Percentiles rank a stretch among this genome's conserved stretches.
Evolutionary conservation across 2,888 invertebrate genomes (phyloP).

Genomic region (Phyllotreta cruciferae): DNA sequence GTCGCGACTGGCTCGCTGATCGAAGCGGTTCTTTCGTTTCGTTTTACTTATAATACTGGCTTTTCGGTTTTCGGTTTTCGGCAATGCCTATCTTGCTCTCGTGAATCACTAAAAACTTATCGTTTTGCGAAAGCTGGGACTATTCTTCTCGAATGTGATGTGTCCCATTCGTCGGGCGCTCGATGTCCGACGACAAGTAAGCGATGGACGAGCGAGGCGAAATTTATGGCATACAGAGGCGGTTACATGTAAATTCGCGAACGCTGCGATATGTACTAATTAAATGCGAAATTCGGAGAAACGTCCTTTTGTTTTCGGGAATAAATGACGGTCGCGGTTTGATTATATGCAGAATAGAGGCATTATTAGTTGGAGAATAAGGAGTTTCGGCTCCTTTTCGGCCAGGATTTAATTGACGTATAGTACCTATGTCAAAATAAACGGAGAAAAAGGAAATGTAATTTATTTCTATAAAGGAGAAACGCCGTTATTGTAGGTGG

Average conservation of each 20-base stretch:
- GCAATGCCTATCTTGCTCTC: constrained; percentile 47
- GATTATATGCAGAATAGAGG: constrained; percentile 28
- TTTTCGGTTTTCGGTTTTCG: constrained; percentile 52
- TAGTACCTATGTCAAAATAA: no score
- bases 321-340: constrained; percentile 21
- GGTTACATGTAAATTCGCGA: constrained; percentile 49
- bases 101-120: constrained; percentile 51
- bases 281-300: constrained; percentile 45
- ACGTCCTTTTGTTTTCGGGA: constrained; percentile 25
- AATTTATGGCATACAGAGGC: constrained; percentile 47
- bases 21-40: constrained; percentile 38
- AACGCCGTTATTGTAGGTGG: no score
- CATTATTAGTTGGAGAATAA: constrained; percentile 9
- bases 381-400: constrained; percentile 1
- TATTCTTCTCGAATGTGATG: constrained; percentile 47
- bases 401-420: neutral
- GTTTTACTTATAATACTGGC: constrained; percentile 47
- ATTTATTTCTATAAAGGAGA: no score
- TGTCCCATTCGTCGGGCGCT: constrained; percentile 38
- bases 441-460: no score
- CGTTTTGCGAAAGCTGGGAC: constrained; percentile 43
- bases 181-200: constrained; percentile 25
- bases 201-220: constrained; percentile 31
- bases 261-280: constrained; percentile 42
- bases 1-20: constrained; percentile 5